Evolutionary conservation across 2,797 vertebrate species (phyloP), one percentile per base, ranked within the genome.

Genomic region (Phataginus tetradactyla): DNA sequence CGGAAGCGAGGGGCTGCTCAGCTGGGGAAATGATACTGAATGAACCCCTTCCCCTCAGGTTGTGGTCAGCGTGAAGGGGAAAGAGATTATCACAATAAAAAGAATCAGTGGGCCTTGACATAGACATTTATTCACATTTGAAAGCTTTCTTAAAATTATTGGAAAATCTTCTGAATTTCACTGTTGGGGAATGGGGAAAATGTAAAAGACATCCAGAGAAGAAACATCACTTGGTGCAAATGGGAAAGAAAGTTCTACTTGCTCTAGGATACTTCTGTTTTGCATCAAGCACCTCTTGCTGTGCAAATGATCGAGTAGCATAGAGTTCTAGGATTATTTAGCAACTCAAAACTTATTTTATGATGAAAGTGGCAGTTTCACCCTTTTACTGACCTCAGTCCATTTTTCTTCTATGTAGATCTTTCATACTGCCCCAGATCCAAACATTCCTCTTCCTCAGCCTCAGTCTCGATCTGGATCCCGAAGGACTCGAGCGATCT

Each of bases 401-500:
- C 13, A 7, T 83, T 84, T 96, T 96, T 79, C 81, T 68, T 53
- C 69, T 72, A 29, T 42, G 8, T 97, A 99, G 99, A 99, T 99
- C 96, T 99, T 99, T 93, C 99, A 99, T 53, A 99, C 99, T 45
- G 98, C 99, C 75, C 99, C 99, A 55, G 99, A 99, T 94, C 99
- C 99, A 83, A 99, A 99, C n/a, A 98, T 99, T 87, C 99, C 99
- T 32, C 99, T 99, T 95, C 99, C 99, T 93, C 99, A 99, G 81
- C 99, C 99, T 89, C 99, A 99, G 42, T 98, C 99, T 8, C 98
- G 99, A 4, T 99, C 99, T 0, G 98, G 99, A 96, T 99, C 99
- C 74, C 99, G 99, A 71, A 99, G 99, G 93, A 99, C 98, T 79
- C 99, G 99, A 95, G 99, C 99, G 77, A 99, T 99, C 98, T 99